phyloP scores from a whole-genome alignment of 2,888 invertebrate genomes.

The Hirtodrosophila trivittata region DNA sequence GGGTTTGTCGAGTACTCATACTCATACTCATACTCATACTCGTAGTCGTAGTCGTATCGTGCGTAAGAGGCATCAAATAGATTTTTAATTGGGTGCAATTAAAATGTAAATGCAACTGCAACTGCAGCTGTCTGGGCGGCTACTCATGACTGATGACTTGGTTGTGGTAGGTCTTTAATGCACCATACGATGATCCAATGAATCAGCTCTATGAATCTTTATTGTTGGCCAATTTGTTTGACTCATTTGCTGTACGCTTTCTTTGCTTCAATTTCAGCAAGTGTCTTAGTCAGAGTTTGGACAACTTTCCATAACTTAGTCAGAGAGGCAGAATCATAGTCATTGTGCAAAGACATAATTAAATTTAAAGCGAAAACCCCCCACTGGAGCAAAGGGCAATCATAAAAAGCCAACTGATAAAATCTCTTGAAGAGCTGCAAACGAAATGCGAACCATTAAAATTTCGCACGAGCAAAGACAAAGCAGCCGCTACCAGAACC shows the following conservation, averaged over 20 bases:
- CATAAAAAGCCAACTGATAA: constrained; percentile 68
- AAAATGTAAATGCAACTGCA: constrained; percentile 32
- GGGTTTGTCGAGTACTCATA: constrained; percentile 2
- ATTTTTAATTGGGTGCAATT: constrained; percentile 73
- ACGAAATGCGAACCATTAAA: constrained; percentile 72
- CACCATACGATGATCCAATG: too few species aligned
- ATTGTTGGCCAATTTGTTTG: too few species aligned
- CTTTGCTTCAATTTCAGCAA: too few species aligned
- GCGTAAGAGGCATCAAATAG: constrained; percentile 59
- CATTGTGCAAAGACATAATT: constrained; percentile 41
- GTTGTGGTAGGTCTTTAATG: too few species aligned
- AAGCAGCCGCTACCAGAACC: constrained; percentile 49
- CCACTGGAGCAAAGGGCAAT: constrained; percentile 54
- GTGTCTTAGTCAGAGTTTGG: not conserved
- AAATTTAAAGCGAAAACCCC: constrained; percentile 60
- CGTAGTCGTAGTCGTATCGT: not conserved
- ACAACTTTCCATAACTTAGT: constrained; percentile 1
- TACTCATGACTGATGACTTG: too few species aligned
- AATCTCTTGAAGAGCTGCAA: constrained; percentile 48
- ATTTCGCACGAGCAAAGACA: constrained; percentile 71
- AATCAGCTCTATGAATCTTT: too few species aligned
- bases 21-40: too few species aligned
- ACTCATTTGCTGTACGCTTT: too few species aligned
- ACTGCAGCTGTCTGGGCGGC: too few species aligned
- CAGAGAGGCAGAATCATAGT: not conserved